Conservation (phyloP, 2,888 invertebrate species). For the Dynastes tityus region DNA sequence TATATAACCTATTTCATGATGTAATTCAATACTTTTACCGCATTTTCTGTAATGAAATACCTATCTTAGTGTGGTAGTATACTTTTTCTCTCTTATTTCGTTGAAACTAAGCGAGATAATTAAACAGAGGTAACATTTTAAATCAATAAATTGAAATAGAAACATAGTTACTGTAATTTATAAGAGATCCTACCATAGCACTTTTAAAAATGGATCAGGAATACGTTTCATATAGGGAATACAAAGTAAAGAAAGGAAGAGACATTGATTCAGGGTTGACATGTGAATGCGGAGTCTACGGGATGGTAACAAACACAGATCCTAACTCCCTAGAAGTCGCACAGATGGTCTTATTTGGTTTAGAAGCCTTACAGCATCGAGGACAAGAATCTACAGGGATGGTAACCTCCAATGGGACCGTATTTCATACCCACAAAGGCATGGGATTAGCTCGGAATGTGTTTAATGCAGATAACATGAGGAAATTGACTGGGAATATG, state of each 20-base stretch:
- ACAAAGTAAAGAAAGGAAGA: constrained; percentile 13
- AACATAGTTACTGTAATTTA: not conserved
- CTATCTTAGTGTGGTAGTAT: too few species aligned
- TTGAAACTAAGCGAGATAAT: too few species aligned
- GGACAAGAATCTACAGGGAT: constrained; percentile 99
- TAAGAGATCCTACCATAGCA: not conserved
- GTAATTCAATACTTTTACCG: not conserved
- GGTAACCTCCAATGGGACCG: constrained; percentile 90
- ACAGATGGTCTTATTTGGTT: constrained; percentile 91
- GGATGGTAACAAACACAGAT: constrained; percentile 89
- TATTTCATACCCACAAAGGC: constrained; percentile 90
- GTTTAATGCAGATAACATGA: constrained; percentile 91
- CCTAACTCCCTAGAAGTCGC: constrained; percentile 82
- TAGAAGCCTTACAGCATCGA: constrained; percentile 93
- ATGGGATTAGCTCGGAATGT: constrained; percentile 97
- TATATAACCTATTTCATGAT: not conserved
- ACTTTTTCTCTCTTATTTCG: too few species aligned
- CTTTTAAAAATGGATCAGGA: not conserved
- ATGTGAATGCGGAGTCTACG: constrained; percentile 96
- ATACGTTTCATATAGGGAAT: not conserved
- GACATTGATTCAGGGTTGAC: constrained; percentile 45
- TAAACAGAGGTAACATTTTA: not conserved
- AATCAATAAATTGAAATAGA: not conserved
- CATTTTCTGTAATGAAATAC: not conserved
- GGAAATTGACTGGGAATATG: constrained; percentile 87